A percentile compares a stretch with the other conserved stretches of the same genome.
Evolutionary conservation across 1,140 invertebrate species (phyloP).

Genomic region (Bathynomus jamesi): DNA sequence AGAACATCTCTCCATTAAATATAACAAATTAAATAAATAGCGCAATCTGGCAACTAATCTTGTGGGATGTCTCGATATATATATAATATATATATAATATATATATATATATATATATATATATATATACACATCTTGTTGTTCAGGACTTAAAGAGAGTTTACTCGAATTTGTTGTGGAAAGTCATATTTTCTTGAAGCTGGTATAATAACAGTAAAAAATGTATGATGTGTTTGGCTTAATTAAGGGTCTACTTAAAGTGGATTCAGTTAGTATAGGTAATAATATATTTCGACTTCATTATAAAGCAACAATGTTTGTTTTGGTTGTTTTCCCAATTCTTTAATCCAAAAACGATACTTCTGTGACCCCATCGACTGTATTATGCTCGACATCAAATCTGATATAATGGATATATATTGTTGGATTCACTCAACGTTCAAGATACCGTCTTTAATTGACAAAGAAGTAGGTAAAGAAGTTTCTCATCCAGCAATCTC

Average conservation of each 20-base stretch:
- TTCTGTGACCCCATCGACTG: constrained; percentile 92
- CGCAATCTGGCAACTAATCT: too few species aligned
- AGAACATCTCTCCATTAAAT: too few species aligned
- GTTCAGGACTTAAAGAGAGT: too few species aligned
- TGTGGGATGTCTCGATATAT: too few species aligned
- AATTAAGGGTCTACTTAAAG: constrained; percentile 80
- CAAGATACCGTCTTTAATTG: constrained; percentile 64
- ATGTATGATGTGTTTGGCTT: constrained; percentile 92
- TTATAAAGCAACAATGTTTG: constrained; percentile 87
- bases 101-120: too few species aligned
- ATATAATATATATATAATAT: too few species aligned
- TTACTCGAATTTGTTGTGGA: too few species aligned
- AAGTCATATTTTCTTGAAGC: too few species aligned
- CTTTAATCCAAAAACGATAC: constrained; percentile 88
- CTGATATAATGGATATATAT: constrained; percentile 83
- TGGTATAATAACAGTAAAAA: too few species aligned
- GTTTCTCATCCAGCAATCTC: constrained; percentile 53
- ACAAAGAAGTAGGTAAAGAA: constrained; percentile 54
- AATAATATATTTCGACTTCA: constrained; percentile 90
- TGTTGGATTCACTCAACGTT: constrained; percentile 95
- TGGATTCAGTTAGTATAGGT: constrained; percentile 84
- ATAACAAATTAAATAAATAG: too few species aligned
- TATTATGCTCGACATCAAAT: constrained; percentile 77
- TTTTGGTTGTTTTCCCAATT: constrained; percentile 85
- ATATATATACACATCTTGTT: too few species aligned